Evolutionary conservation across 1,140 invertebrate species (phyloP).

Genomic region (Zaprionus tsacasi): DNA sequence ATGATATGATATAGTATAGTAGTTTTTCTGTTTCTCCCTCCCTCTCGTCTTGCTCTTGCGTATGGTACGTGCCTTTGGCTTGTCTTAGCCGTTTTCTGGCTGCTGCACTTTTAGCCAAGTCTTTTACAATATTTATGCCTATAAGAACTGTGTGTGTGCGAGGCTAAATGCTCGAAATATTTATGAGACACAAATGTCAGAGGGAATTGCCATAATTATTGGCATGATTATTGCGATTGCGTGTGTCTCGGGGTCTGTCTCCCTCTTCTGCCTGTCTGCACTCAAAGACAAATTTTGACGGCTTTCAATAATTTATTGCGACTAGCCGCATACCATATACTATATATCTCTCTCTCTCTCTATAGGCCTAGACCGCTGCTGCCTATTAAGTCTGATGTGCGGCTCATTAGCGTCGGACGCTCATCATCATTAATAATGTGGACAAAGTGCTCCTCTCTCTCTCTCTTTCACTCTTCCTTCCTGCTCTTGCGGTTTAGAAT

Average conservation of each 20-base stretch:
- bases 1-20: conserved; percentile 31
- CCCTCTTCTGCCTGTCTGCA: conserved; percentile 65
- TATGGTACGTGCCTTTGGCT: conserved; percentile 23
- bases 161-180: conserved; percentile 55
- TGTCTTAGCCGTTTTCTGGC: conserved; percentile 11
- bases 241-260: conserved; percentile 19
- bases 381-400: conserved; percentile 61
- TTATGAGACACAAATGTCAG: conserved; percentile 68
- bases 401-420: conserved; percentile 56
- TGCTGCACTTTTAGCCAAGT: conserved; percentile 21
- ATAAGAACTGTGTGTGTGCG: conserved; percentile 18
- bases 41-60: neutral
- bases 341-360: conserved; percentile 3
- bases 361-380: conserved; percentile 33
- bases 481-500: conserved; percentile 55
- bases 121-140: conserved; percentile 45
- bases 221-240: conserved; percentile 63
- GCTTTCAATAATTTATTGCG: conserved; percentile 65
- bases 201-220: conserved; percentile 76
- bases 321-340: neutral
- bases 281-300: conserved; percentile 62
- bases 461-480: conserved; percentile 5
- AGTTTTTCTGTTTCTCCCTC: neutral
- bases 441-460: conserved; percentile 32
- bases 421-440: conserved; percentile 76